Base-by-base conservation (phyloP, 2,888 invertebrate genomes). In the Nowickia ferox region DNA sequence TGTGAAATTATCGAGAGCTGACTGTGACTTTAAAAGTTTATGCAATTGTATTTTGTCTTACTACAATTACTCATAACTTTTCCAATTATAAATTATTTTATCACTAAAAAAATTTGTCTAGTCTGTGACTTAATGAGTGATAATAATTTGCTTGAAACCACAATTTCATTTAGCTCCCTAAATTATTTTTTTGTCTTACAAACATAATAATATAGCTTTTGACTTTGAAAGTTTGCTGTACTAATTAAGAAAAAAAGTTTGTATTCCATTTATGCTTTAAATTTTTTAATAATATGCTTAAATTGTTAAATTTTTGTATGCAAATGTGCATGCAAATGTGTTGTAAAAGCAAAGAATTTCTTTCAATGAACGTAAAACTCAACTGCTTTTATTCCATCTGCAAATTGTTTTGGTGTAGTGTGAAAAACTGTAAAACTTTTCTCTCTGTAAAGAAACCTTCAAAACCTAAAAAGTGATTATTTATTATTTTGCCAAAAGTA, bases 391-490 rank as follows among this genome's bases (percentile, higher is more conserved):
- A 68, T 11, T 15, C 38, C 44, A 44, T 15, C 13, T 38, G 46
- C 57, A 30, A 57, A 77, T 77, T 77, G 38, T 53, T 75, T 75
- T 38, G 38, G 46, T 15, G 63, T n/a, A 42, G 63, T 53, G 53
- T 9, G 42, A 65, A 76, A 55, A 76, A 38, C 10, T 5, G 2
- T 4, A 3, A 30, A 48, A 48, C 2, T 72, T 59, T 72, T 30
- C 30, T 30, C 30, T 46, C 30, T 44, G 17, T 42, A 9, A 19
- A 17, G 3, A 9, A 17, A 17, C 38, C 17, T 48, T 9, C 38
- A 46, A 51, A 30, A 6, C 30, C 30, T 30, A 30, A 65, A 65
- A n/a, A 55, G 69, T 38, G 46, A 40, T 61, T 40, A 30, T 30
- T 19, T 22, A 22, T 10, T 57, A 11, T 68, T 17, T 38, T 51